Base-by-base conservation (phyloP, 2,888 invertebrate genomes). In the Mythimna vitellina region DNA sequence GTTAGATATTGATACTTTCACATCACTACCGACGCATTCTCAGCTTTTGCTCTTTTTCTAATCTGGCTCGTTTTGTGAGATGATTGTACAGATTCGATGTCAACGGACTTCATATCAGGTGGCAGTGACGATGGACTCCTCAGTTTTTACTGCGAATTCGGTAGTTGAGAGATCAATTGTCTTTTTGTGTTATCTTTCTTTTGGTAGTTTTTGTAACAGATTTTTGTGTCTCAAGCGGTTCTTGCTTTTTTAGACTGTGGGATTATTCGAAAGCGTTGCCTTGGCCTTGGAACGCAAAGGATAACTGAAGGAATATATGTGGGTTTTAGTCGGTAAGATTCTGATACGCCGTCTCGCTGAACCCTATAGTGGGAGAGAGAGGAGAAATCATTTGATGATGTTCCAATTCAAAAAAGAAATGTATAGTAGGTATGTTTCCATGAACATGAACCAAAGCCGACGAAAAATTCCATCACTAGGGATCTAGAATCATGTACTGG, bases 21-120 rank as follows among this genome's bases (percentile, higher is more conserved):
- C 80, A 53, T 53, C 76, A 7, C 65, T 76, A 74, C 17, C 8
- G 76, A 87, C 89, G 88, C 88, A 92, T 93, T 92, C 92, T 89
- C 81, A 71, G 78, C 67, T 85, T 79, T 85, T 80, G 77, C 60
- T 80, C 78, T 87, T 86, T 89, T 88, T 87, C 75, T 80, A 65
- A 78, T 73, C 62, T 46, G 70, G 54, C 64, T 79, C 80, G 82
- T 85, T 86, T 90, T 86, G 82, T 78, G 65, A 69, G 53, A 83
- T 84, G 81, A 86, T 74, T 79, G 71, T 73, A 70, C 73, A 53
- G 75, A 80, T 81, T 76, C 56, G 66, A 85, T 83, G 84, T 85
- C 78, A 86, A 84, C 78, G 80, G 65, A 75, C 81, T 76, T 71
- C 69, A 57, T 73, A 73, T 85, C 78, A 83, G 76, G 84, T 84